A percentile compares a stretch with the other conserved stretches of the same genome.
phyloP scores from a whole-genome alignment of 2,797 vertebrate species.

The Garrulus glandarius region DNA sequence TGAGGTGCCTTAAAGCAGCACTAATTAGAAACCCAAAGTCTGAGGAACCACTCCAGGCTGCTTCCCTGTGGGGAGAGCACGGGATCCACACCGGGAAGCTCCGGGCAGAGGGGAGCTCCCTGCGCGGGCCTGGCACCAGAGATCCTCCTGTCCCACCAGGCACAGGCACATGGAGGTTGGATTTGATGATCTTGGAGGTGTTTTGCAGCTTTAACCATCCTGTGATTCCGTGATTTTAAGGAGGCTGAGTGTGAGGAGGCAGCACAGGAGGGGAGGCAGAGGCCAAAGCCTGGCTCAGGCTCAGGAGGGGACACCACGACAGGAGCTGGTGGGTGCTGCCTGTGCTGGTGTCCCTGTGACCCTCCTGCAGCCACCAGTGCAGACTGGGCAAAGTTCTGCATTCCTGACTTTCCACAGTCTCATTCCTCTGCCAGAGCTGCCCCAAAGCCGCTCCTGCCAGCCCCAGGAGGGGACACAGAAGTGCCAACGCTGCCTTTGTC shows the following conservation, averaged over 20 bases:
- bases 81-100: background rate
- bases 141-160: background rate
- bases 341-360: accelerated
- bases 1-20: background rate
- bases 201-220: background rate
- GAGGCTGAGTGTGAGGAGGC: background rate
- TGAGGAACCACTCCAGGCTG: background rate
- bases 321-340: background rate
- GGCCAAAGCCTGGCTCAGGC: background rate
- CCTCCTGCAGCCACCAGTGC: background rate
- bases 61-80: background rate
- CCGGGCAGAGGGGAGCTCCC: background rate
- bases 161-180: background rate
- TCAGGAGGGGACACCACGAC: background rate
- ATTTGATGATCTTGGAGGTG: background rate
- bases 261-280: background rate
- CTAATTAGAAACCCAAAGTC: background rate
- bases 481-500: background rate
- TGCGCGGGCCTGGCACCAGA: accelerated
- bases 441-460: background rate
- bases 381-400: background rate
- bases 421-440: background rate
- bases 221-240: background rate
- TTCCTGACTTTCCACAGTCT: background rate
- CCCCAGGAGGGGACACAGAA: background rate